Evolutionary conservation across 2,888 invertebrate genomes (phyloP).

Genomic region (Seira musarum): DNA sequence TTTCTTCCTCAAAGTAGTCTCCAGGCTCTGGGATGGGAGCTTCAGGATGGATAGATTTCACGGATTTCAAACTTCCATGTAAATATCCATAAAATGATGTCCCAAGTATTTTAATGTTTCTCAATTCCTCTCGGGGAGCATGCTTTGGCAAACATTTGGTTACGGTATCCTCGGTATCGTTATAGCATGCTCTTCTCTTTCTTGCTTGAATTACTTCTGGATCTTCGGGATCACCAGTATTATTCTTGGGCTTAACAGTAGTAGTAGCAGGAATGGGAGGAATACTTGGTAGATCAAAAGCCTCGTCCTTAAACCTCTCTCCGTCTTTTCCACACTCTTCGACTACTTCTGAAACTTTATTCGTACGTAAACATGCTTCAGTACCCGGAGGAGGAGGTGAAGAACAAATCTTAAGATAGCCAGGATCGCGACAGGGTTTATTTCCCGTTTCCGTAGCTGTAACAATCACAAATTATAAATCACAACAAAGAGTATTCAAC

Average conservation of each 20-base stretch:
- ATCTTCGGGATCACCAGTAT: too few species aligned
- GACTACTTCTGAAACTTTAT: background rate
- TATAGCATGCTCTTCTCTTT: background rate
- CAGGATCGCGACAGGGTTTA: background rate
- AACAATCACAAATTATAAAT: background rate
- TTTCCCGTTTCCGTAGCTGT: background rate
- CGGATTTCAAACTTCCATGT: conserved; percentile 47
- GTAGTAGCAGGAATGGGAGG: background rate
- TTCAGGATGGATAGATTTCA: conserved; percentile 26
- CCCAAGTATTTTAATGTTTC: conserved; percentile 12
- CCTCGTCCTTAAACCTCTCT: background rate
- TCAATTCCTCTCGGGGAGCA: conserved; percentile 33
- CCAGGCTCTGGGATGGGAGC: background rate
- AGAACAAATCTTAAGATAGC: background rate
- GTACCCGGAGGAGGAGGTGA: background rate
- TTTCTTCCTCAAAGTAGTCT: background rate
- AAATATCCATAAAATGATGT: conserved; percentile 41
- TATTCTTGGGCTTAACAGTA: too few species aligned
- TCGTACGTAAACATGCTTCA: background rate
- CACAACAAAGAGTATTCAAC: background rate
- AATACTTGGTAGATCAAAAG: background rate
- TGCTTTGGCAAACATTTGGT: conserved; percentile 32
- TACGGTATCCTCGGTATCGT: background rate
- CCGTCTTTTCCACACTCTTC: background rate
- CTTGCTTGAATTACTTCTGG: too few species aligned